Conservation (phyloP, 2,888 invertebrate species). For the Chrysina gloriosa region DNA sequence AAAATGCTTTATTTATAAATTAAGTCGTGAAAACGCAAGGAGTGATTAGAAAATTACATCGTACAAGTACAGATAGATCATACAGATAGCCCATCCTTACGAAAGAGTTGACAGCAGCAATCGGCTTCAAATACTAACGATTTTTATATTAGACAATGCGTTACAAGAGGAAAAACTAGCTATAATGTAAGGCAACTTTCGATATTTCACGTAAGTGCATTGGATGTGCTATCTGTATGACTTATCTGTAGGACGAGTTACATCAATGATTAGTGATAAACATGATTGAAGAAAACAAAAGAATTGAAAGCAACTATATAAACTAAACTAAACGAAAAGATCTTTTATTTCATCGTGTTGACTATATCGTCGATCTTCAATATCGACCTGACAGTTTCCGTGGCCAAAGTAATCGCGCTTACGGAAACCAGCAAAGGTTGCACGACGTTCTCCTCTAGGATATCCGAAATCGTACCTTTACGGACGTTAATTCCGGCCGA, state of each 20-base stretch:
- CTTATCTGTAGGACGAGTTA: no score
- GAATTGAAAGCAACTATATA: background rate
- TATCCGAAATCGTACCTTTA: slow-evolving; percentile 96
- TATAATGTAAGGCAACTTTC: background rate
- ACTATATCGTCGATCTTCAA: slow-evolving; percentile 99
- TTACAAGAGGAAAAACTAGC: background rate
- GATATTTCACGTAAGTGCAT: no score
- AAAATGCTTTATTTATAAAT: background rate
- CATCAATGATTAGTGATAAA: no score
- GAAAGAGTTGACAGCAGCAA: no score
- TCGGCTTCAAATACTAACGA: no score
- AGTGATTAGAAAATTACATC: no score
- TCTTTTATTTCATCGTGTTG: slow-evolving; percentile 62
- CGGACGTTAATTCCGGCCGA: slow-evolving; percentile 97
- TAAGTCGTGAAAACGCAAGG: no score
- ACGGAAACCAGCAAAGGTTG: slow-evolving; percentile 96
- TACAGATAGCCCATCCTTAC: no score
- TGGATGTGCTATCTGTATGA: no score
- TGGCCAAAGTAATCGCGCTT: slow-evolving; percentile 92
- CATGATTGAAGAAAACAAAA: no score
- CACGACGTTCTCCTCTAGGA: slow-evolving; percentile 95
- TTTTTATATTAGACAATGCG: no score
- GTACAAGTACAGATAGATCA: no score
- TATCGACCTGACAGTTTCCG: slow-evolving; percentile 97
- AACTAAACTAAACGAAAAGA: background rate